These are phyloP conservation scores for Leptobrachium leishanense DNA, from an alignment of 2,113 vertebrate species.

Conservation along the genomic window DNA sequence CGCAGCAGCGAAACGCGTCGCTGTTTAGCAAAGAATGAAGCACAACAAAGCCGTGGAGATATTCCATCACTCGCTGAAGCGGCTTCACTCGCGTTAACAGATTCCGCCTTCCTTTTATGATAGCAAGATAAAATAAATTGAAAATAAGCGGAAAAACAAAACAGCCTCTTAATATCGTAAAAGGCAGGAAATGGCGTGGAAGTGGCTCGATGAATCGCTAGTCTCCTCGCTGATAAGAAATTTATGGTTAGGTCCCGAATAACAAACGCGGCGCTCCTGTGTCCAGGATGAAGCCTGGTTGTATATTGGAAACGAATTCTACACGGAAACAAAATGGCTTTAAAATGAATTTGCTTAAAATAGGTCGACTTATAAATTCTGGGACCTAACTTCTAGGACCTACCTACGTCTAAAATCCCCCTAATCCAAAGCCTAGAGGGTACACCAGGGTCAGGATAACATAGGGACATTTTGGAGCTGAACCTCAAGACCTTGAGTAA, in stretches of 20 bases:
- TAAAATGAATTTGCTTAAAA: no score
- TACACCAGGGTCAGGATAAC: no score
- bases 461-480: no score
- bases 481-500: no score
- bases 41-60: slow-evolving; percentile 10
- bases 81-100: background rate
- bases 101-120: slow-evolving; percentile 7
- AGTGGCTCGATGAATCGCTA: background rate
- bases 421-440: no score
- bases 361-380: no score
- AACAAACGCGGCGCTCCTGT: slow-evolving; percentile 59
- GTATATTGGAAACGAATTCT: slow-evolving; percentile 61
- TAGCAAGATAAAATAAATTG: slow-evolving; percentile 8
- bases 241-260: slow-evolving; percentile 31
- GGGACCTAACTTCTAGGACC: no score
- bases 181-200: background rate
- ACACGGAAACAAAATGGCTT: slow-evolving; percentile 19
- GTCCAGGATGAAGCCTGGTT: slow-evolving; percentile 69
- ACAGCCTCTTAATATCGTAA: background rate
- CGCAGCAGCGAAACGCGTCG: background rate
- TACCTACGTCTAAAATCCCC: no score
- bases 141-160: slow-evolving; percentile 20
- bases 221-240: slow-evolving; percentile 23
- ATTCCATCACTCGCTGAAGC: slow-evolving; percentile 8
- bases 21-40: background rate